Evolutionary conservation across 2,888 invertebrate genomes (phyloP), one percentile per base, ranked within the genome.

Genomic region (Leucophora obtusa): DNA sequence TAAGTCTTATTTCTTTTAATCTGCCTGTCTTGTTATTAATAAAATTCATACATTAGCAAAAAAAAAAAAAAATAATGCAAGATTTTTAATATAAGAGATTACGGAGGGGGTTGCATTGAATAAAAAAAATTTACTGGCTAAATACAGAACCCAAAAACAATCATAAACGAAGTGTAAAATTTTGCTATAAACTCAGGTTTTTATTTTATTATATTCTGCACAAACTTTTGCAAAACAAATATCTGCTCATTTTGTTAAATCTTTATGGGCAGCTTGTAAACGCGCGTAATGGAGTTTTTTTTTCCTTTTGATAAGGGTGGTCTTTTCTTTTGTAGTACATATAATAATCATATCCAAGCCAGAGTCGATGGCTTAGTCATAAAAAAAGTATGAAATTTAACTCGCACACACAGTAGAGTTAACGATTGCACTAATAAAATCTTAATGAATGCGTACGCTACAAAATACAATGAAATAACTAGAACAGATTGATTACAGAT

Each of bases 341-440:
- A 58, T 50, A 43, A 70, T 50, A 17, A 38, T 65, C 51, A 66
- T 60, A 71, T 60, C 15, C 17, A 58, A 51, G 50, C 18, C 50
- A 43, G 15, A 71, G 71, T 60, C 33, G 21, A 77, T 60, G 65
- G 15, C 60, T 66, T 24, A 71, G 71, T 54, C 8, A 62, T 68
- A 62, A 72, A 66, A 62, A 33, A 28, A 54, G 15, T 14, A 2
- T 21, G 11, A 56, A 35, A 33, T 7, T 28, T 28, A 6, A 28
- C 10, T 17, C 35, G 47, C 18, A 33, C 33, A 62, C 47, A 33
- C 59, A 73, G 18, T 63, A 11, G 51, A 69, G 50, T 69, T 78
- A 78, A 69, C 33, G 62, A 68, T 51, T 58, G 28, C 4, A 51
- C 73, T 74, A 69, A 79, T 73, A 73, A 79, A 74, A 74, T 74